Evolutionary conservation across 2,888 invertebrate genomes (phyloP).

Genomic region (Lepetodrilus schrolli): DNA sequence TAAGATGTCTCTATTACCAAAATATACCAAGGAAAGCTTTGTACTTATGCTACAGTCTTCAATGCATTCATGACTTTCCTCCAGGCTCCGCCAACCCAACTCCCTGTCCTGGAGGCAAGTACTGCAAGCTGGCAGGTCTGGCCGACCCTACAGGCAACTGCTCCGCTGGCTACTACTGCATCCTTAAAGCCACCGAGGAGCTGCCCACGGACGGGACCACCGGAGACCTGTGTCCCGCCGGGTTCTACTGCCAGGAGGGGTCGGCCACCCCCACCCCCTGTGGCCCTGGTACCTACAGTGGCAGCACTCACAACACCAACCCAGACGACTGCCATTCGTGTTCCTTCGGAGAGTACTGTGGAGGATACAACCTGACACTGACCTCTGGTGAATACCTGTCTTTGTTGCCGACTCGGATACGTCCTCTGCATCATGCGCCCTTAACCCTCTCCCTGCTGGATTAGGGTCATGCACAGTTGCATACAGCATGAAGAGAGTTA

Average conservation of each 20-base stretch:
- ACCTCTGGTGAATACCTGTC: constrained; percentile 50
- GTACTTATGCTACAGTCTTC: no score
- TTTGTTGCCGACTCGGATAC: no score
- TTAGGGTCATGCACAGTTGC: no score
- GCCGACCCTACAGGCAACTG: constrained; percentile 66
- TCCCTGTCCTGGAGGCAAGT: constrained; percentile 68
- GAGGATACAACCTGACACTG: constrained; percentile 60
- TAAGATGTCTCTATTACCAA: no score
- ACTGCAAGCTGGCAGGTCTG: constrained; percentile 65
- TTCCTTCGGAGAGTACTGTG: constrained; percentile 65
- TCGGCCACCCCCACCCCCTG: constrained; percentile 59
- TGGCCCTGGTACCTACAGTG: constrained; percentile 64
- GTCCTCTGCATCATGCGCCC: no score
- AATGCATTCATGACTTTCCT: no score
- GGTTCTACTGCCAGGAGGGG: constrained; percentile 62
- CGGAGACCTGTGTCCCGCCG: constrained; percentile 65
- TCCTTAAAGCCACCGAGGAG: constrained; percentile 45
- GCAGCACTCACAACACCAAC: constrained; percentile 52
- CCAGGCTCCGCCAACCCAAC: constrained; percentile 64
- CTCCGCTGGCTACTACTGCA: constrained; percentile 69
- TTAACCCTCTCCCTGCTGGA: no score
- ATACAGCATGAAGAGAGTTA: no score
- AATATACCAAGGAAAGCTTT: no score
- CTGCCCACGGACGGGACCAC: constrained; percentile 61
- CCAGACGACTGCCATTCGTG: constrained; percentile 59